Evolutionary conservation across 2,888 invertebrate genomes (phyloP).

Genomic region (Danaus chrysippus): DNA sequence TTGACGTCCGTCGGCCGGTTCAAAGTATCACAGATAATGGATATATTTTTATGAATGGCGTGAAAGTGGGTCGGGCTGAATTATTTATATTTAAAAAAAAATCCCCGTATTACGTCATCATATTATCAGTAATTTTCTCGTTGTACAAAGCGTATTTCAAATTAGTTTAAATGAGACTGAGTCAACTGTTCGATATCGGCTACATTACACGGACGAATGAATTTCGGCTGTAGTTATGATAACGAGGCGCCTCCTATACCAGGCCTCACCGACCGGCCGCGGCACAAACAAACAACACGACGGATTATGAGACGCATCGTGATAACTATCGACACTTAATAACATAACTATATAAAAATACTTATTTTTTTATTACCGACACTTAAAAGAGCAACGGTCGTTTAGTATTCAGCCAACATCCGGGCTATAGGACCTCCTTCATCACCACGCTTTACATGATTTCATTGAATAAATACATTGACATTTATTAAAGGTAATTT

Average conservation of each 20-base stretch:
- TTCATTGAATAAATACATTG: too few relatives aligned
- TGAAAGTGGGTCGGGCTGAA: slow-evolving; percentile 33
- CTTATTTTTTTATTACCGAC: slow-evolving; percentile 50
- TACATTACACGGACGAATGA: slow-evolving; percentile 61
- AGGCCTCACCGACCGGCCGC: slow-evolving; percentile 55
- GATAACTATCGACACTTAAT: slow-evolving; percentile 43
- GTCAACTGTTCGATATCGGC: slow-evolving; percentile 45
- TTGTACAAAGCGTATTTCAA: too few relatives aligned
- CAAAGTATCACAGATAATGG: slow-evolving; percentile 29
- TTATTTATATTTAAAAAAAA: slow-evolving; percentile 1
- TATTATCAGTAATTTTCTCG: too few relatives aligned
- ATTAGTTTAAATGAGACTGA: not conserved
- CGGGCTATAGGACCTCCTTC: slow-evolving; percentile 37
- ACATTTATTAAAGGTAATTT: too few relatives aligned
- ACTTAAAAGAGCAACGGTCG: slow-evolving; percentile 58
- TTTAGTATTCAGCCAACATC: slow-evolving; percentile 59
- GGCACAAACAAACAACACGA: slow-evolving; percentile 64
- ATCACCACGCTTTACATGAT: too few relatives aligned
- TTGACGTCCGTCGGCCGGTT: slow-evolving; percentile 19
- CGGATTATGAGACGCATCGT: slow-evolving; percentile 41
- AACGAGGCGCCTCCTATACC: slow-evolving; percentile 67
- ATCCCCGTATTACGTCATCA: too few relatives aligned
- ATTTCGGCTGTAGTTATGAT: slow-evolving; percentile 61
- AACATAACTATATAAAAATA: slow-evolving; percentile 48
- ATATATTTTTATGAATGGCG: slow-evolving; percentile 33